These are phyloP conservation scores for Perodicticus potto DNA, from an alignment of 2,797 vertebrate genomes.

Conservation along the genomic window DNA sequence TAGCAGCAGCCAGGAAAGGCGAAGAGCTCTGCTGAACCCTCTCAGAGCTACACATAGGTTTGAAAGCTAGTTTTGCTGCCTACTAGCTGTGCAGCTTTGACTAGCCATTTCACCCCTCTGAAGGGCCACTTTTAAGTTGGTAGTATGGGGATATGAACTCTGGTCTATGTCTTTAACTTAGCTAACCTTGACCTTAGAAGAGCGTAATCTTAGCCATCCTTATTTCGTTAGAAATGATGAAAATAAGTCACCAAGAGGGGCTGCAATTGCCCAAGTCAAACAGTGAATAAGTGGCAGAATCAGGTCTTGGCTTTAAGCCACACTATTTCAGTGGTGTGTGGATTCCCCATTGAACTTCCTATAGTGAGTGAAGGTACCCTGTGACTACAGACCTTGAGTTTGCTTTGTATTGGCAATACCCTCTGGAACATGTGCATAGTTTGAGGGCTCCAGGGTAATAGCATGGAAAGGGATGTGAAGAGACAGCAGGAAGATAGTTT, in stretches of 20 bases:
- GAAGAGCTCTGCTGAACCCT: neutral
- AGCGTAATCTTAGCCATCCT: conserved; percentile 14
- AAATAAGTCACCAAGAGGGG: neutral
- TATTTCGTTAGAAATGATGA: neutral
- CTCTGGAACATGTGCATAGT: neutral
- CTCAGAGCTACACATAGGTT: neutral
- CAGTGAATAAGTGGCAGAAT: conserved; percentile 7
- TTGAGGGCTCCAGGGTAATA: neutral
- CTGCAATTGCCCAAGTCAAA: conserved; percentile 38
- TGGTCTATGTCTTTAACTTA: neutral
- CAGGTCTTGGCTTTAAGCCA: neutral
- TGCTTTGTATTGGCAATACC: neutral
- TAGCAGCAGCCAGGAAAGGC: conserved; percentile 3
- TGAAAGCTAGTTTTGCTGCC: conserved; percentile 13
- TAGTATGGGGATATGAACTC: neutral
- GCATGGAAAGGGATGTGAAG: neutral
- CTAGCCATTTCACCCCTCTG: neutral
- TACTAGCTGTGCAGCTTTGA: neutral
- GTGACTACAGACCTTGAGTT: neutral
- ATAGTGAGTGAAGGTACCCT: neutral
- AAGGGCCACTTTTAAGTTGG: neutral
- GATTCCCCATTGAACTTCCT: neutral
- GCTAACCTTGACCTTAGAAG: conserved; percentile 26
- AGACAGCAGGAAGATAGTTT: neutral
- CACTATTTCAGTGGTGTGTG: neutral